phyloP scores from a whole-genome alignment of 2,888 invertebrate species.

The Eupithecia centaureata region DNA sequence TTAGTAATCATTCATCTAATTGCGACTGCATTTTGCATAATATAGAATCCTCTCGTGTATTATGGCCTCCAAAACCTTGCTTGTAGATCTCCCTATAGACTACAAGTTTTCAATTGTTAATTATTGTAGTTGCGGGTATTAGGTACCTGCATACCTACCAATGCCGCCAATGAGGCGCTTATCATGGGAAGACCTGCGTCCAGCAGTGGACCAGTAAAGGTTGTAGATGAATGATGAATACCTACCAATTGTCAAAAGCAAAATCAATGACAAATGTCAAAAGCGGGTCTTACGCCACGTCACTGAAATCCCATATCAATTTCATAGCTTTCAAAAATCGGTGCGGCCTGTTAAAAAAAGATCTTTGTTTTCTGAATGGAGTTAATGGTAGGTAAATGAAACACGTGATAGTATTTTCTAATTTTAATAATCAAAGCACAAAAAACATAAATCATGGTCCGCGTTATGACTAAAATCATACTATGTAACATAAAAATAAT shows the following conservation, averaged over 20 bases:
- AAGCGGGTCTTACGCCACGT: no score
- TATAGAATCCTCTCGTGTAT: neutral
- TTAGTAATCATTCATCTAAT: no score
- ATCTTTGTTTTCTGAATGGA: no score
- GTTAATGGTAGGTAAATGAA: slow-evolving; percentile 11
- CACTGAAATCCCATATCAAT: neutral
- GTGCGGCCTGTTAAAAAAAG: no score
- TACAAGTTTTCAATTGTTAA: neutral
- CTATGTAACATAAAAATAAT: neutral
- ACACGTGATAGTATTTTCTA: slow-evolving; percentile 15
- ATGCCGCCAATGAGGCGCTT: no score
- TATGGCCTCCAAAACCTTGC: neutral
- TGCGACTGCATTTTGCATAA: neutral
- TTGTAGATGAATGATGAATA: no score
- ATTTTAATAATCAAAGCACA: slow-evolving; percentile 32
- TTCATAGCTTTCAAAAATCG: no score
- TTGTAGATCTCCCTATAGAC: neutral
- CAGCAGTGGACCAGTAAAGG: no score
- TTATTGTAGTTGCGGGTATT: neutral
- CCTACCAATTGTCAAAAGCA: neutral
- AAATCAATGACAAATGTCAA: no score
- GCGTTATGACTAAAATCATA: slow-evolving; percentile 16
- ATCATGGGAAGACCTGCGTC: no score
- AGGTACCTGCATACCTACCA: no score
- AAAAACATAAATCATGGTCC: slow-evolving; percentile 26